Conservation (phyloP, 2,113 vertebrate species). For the Leucoraja erinaceus region DNA sequence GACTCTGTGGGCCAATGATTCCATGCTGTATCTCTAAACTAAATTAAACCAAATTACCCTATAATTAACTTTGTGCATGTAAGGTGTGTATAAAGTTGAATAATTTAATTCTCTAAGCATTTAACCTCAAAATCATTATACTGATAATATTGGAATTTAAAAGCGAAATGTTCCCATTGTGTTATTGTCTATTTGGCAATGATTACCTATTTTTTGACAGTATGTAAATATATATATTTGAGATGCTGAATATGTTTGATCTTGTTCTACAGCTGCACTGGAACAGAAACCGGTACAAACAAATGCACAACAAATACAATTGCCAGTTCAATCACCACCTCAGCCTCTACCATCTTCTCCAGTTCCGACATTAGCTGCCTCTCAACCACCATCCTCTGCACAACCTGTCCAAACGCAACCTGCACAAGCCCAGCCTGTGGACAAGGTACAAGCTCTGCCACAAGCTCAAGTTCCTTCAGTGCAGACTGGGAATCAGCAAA, state of each 20-base stretch:
- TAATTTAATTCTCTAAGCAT: neutral
- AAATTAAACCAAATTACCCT: too few relatives aligned
- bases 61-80: neutral
- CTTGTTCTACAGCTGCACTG: constrained; percentile 37
- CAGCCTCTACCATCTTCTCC: constrained; percentile 53
- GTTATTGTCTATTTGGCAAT: neutral
- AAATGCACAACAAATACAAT: constrained; percentile 49
- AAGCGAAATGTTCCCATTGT: too few relatives aligned
- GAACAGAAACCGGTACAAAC: constrained; percentile 52
- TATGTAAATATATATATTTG: neutral
- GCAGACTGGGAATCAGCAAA: constrained; percentile 58
- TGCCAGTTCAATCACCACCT: constrained; percentile 52
- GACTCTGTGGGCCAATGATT: too few relatives aligned
- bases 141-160: neutral
- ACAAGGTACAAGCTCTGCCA: constrained; percentile 56
- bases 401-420: constrained; percentile 46
- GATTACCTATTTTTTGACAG: neutral
- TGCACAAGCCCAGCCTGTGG: constrained; percentile 49
- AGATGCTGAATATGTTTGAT: neutral
- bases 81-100: neutral
- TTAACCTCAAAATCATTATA: neutral
- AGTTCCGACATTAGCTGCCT: constrained; percentile 48
- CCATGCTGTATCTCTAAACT: too few relatives aligned
- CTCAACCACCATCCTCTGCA: constrained; percentile 47
- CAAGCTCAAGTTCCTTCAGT: constrained; percentile 58